phyloP scores from a whole-genome alignment of 2,888 invertebrate genomes.

The Bembecia ichneumoniformis region DNA sequence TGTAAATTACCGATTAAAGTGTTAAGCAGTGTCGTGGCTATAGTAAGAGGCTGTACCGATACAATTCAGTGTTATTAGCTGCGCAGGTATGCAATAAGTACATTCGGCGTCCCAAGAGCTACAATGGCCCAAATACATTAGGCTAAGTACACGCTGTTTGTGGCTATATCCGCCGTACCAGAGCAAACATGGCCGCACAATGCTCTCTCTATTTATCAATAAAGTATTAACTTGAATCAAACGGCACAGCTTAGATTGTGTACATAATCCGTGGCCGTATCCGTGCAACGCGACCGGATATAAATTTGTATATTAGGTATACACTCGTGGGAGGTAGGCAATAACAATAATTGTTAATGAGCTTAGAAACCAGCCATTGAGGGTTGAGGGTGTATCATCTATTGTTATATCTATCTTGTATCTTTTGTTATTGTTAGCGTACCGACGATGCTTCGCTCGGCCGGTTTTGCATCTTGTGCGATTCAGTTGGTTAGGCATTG shows the following conservation, averaged over 20 bases:
- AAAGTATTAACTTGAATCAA: conserved; percentile 10
- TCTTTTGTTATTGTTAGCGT: too few relatives aligned
- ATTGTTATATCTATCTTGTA: too few relatives aligned
- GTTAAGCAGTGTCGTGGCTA: too few relatives aligned
- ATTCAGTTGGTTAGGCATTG: too few relatives aligned
- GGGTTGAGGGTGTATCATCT: too few relatives aligned
- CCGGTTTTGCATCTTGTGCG: too few relatives aligned
- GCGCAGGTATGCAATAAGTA: background rate
- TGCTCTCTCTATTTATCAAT: background rate
- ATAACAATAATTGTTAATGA: conserved; percentile 34
- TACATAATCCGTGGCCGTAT: conserved; percentile 5
- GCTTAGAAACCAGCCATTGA: conserved; percentile 10
- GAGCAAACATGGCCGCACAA: background rate
- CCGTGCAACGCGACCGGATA: conserved; percentile 18
- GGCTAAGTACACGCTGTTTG: background rate
- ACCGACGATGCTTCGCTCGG: too few relatives aligned
- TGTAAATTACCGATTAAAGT: too few relatives aligned
- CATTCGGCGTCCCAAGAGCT: background rate
- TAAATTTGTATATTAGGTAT: conserved; percentile 1
- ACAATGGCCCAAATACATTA: background rate
- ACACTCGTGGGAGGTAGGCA: conserved; percentile 1
- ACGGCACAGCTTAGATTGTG: conserved; percentile 8
- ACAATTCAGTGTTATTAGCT: too few relatives aligned
- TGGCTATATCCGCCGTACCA: background rate
- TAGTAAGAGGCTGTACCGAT: too few relatives aligned